Percentiles rank a stretch among this genome's conserved stretches.
Conservation (phyloP, 2,888 invertebrate species). For the Lomographa bimaculata region DNA sequence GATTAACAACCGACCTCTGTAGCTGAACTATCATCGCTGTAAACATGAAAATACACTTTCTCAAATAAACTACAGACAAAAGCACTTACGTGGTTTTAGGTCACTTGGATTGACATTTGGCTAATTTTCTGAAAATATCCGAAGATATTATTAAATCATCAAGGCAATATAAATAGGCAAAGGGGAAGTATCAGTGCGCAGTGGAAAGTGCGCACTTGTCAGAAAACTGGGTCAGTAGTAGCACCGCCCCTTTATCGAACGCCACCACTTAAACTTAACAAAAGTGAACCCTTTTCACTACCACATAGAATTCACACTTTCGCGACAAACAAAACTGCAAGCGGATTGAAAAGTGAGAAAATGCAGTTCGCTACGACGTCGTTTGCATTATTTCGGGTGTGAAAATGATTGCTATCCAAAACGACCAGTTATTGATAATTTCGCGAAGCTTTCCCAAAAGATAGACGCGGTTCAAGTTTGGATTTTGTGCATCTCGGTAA, state of each 20-base stretch:
- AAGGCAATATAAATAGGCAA: conserved; percentile 65
- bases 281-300: conserved; percentile 63
- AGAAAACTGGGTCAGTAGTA: conserved; percentile 81
- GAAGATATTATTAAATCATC: conserved; percentile 46
- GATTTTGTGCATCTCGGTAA: too few species aligned
- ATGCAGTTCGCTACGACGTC: conserved; percentile 56
- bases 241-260: conserved; percentile 82
- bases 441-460: conserved; percentile 2
- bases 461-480: not conserved
- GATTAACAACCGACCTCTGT: too few species aligned
- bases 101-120: not conserved
- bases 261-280: conserved; percentile 48
- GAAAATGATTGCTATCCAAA: conserved; percentile 8
- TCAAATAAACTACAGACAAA: too few species aligned
- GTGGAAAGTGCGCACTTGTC: conserved; percentile 78
- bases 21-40: too few species aligned
- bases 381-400: conserved; percentile 51
- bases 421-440: not conserved
- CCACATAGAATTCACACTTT: conserved; percentile 57
- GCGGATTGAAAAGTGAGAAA: conserved; percentile 53
- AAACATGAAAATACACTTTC: too few species aligned
- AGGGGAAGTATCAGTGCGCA: conserved; percentile 75
- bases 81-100: not conserved
- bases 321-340: conserved; percentile 46
- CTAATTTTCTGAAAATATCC: conserved; percentile 24